Evolutionary conservation across 2,888 invertebrate genomes (phyloP).

Genomic region (Acleris holmiana): DNA sequence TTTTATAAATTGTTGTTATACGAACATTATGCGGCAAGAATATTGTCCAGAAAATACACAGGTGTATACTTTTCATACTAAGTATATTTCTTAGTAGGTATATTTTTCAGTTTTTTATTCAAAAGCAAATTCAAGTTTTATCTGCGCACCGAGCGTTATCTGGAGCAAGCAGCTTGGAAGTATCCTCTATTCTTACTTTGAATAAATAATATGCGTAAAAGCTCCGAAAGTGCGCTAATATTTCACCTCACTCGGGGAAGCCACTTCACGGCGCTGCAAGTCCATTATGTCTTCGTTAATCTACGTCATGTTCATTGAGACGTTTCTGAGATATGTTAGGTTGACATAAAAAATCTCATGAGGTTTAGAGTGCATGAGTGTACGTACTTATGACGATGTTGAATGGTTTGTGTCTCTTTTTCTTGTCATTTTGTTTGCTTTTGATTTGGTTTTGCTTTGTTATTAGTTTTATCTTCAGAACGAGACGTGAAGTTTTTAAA

Average conservation of each 20-base stretch:
- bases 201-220: slow-evolving; percentile 77
- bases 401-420: neutral
- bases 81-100: no score
- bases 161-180: slow-evolving; percentile 49
- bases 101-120: no score
- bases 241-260: slow-evolving; percentile 51
- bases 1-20: no score
- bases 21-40: no score
- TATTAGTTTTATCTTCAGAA: neutral
- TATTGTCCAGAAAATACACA: no score
- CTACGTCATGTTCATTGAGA: slow-evolving; percentile 30
- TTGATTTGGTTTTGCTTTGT: no score
- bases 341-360: slow-evolving; percentile 22
- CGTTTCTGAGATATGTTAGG: slow-evolving; percentile 18
- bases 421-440: neutral
- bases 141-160: slow-evolving; percentile 43
- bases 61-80: no score
- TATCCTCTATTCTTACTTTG: slow-evolving; percentile 66
- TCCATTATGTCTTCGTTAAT: slow-evolving; percentile 33
- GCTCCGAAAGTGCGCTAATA: slow-evolving; percentile 67
- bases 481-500: neutral
- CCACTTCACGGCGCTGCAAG: slow-evolving; percentile 28
- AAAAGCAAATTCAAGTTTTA: slow-evolving; percentile 29
- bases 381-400: slow-evolving; percentile 1
- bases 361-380: slow-evolving; percentile 11